Conservation (phyloP, 2,113 vertebrate species). For the Odocoileus virginianus region DNA sequence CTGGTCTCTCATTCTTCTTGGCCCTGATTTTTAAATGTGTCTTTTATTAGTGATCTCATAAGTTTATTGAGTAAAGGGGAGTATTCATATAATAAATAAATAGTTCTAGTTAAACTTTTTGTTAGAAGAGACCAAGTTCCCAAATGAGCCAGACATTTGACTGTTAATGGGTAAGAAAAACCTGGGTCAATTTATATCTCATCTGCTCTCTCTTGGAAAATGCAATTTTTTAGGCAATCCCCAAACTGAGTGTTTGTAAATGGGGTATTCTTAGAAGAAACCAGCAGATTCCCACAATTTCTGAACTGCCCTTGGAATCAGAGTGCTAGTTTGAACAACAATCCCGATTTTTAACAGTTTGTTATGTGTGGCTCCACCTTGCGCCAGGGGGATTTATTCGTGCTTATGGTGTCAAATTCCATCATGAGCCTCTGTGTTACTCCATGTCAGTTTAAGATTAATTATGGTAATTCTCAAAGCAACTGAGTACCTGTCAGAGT, state of each 20-base stretch:
- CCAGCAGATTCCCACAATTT: background rate
- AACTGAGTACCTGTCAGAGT: background rate
- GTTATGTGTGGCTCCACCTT: background rate
- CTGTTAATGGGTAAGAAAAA: background rate
- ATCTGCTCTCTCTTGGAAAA: background rate
- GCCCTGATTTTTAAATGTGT: background rate
- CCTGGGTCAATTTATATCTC: background rate
- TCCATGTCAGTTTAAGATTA: constrained; percentile 27
- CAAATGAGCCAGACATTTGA: background rate
- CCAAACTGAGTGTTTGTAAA: background rate
- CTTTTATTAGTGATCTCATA: constrained; percentile 11
- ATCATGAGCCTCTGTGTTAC: background rate
- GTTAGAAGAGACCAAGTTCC: background rate
- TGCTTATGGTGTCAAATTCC: constrained; percentile 29
- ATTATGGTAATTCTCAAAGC: constrained; percentile 34
- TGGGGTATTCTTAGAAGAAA: constrained; percentile 10
- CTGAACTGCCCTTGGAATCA: background rate
- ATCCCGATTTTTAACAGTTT: constrained; percentile 37
- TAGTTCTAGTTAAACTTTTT: background rate
- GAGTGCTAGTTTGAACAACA: constrained; percentile 19
- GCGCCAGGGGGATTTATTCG: background rate
- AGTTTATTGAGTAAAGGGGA: background rate
- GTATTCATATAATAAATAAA: background rate
- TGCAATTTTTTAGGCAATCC: background rate
- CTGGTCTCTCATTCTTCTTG: background rate